Base-by-base conservation (phyloP, 2,113 vertebrate species). In the Scytalopus superciliaris region DNA sequence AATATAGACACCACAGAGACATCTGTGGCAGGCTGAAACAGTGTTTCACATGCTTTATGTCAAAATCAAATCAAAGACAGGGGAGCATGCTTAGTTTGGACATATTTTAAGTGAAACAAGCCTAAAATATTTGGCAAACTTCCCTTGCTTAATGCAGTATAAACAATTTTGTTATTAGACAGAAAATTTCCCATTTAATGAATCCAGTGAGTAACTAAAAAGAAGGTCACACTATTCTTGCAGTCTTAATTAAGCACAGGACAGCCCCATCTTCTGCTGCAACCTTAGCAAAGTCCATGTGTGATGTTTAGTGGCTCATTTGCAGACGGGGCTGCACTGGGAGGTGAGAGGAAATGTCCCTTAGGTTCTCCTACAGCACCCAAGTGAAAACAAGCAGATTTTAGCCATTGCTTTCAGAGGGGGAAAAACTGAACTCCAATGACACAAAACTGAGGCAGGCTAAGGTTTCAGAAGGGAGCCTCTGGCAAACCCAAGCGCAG, bases 61-160 rank as follows among this genome's bases (percentile, higher is more conserved):
- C 76, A 86, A 84, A 92, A 87, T 45, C 44, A 81, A 81, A 92
- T 73, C 83, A 90, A 75, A 94, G 40, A 14, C 47, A 35, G 50
- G 56, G 35, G 8, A 88, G 35, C 6, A 2, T 69, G 42, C 14
- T 47, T 52, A 87, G 23, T 81, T 62, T 90, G 83, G 88, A 82
- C 10, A 5, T 78, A 94, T 78, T 93, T 87, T 88, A 93, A 93
- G 79, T 90, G 67, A 89, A 96, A 93, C 60, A 80, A 72, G 83
- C 64, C 59, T 52, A 87, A 93, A 90, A 62, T 89, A 94, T 57
- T 95, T 95, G 86, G 88, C 88, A 72, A 45, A 24, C 53, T 93
- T 81, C 79, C 80, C 76, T 70, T 4, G 8, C 45, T 90, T 88
- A 89, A 84, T 62, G 85, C 45, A 87, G 66, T 69, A 78, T 89